These are phyloP conservation scores for Sericinus montela DNA, from an alignment of 2,888 invertebrate genomes.

Conservation along the genomic window DNA sequence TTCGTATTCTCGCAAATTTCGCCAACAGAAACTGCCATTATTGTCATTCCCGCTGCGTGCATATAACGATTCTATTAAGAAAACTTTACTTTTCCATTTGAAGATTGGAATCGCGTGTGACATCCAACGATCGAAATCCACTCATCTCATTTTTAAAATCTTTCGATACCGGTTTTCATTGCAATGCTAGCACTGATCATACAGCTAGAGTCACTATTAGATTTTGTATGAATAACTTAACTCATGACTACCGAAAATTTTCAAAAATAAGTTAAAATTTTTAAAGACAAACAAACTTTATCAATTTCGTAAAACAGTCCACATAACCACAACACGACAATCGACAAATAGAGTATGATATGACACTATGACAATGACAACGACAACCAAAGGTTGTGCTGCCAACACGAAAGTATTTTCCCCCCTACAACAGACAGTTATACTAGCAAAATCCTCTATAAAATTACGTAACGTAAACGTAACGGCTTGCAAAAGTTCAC, in stretches of 20 bases:
- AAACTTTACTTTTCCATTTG: conserved; percentile 36
- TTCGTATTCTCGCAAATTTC: conserved; percentile 97
- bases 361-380: background rate
- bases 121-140: conserved; percentile 55
- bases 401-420: too few relatives aligned
- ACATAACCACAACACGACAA: conserved; percentile 25
- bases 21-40: conserved; percentile 93
- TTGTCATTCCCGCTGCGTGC: conserved; percentile 82
- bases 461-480: too few relatives aligned
- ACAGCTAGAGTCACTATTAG: conserved; percentile 23
- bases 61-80: conserved; percentile 59
- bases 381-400: conserved; percentile 7
- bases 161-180: conserved; percentile 38
- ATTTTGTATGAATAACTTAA: conserved; percentile 39
- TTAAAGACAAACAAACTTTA: conserved; percentile 62
- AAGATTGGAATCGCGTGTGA: conserved; percentile 57
- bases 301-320: conserved; percentile 40
- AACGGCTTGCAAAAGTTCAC: too few relatives aligned
- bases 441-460: too few relatives aligned
- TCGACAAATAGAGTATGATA: background rate
- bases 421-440: too few relatives aligned
- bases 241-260: conserved; percentile 50
- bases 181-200: conserved; percentile 33
- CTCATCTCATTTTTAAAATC: conserved; percentile 49
- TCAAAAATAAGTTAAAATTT: conserved; percentile 42